Evolutionary conservation across 2,113 vertebrate genomes (phyloP), one percentile per base, ranked within the genome.

Genomic region (Rhabdornis inornatus): DNA sequence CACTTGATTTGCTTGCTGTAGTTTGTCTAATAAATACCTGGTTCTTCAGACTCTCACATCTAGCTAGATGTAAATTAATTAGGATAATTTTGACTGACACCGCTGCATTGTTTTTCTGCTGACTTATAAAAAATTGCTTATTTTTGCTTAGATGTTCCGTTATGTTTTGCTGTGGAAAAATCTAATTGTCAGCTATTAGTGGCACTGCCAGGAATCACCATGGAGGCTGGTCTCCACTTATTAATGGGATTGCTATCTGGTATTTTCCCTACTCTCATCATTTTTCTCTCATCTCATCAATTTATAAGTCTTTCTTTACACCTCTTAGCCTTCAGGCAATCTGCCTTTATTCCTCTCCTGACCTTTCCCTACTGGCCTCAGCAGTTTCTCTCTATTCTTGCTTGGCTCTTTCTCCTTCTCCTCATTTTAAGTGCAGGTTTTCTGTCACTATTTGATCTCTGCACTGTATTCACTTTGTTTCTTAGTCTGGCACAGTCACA

Each of bases 91-190:
- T 95, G 84, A 94, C 55, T 86, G 87, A 83, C 39, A 37, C 9
- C 70, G 42, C 75, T 88, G 53, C 8, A 21, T 87, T 92, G 60
- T 85, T 97, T 96, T 97, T 86, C 96, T 98, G 94, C 60, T 96
- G 92, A 69, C 65, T 95, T 89, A 81, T 57, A 85, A 96, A 96
- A 95, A 94, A 63, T 68, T 4, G 12, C 83, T 77, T 85, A 33
- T 86, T 97, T 96, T 95, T 97, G 93, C 94, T 97, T 97, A 96
- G 97, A 87, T 96, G 95, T 75, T 94, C 94, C 95, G 85, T 97
- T 95, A 93, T 50, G 44, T 95, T 97, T 96, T 96, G 87, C 96
- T 97, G 90, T 95, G 95, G 93, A 75, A 97, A 96, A 97, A 98
- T 69, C 69, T 96, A 91, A 94, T 94, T 96, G 94, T 95, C 97